Percentiles rank a stretch among this genome's conserved stretches.
Conservation (phyloP, 2,113 vertebrate genomes). For the Edolisoma coerulescens region DNA sequence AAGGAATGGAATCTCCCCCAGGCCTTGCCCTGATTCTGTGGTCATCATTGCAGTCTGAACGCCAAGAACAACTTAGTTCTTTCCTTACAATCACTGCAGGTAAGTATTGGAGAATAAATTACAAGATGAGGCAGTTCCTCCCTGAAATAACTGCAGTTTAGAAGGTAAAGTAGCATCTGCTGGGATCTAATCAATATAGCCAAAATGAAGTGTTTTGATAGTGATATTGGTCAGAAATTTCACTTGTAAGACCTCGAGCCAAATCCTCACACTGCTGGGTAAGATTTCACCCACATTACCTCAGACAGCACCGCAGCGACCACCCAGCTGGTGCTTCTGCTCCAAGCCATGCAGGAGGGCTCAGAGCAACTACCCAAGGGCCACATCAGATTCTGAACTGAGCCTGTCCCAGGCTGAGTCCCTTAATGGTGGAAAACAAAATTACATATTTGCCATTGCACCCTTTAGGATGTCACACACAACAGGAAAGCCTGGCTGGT, state of each 20-base stretch:
- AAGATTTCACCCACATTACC: not conserved
- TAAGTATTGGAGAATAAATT: not conserved
- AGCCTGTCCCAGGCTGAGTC: not conserved
- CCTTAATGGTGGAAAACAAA: not conserved
- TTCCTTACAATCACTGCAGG: not conserved
- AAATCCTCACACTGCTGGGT: not conserved
- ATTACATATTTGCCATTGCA: not conserved
- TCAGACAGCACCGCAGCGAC: not conserved
- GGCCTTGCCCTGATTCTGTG: not conserved
- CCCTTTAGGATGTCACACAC: not conserved
- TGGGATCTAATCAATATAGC: not conserved
- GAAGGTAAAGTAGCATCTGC: not conserved
- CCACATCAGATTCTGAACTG: accelerated
- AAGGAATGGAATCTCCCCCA: not conserved
- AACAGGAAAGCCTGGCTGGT: not conserved
- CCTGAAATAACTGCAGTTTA: not conserved
- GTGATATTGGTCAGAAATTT: not conserved
- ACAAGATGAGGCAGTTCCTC: not conserved
- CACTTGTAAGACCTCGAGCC: not conserved
- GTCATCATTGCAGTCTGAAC: not conserved
- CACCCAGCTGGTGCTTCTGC: not conserved
- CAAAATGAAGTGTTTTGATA: not conserved
- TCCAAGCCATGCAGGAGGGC: not conserved
- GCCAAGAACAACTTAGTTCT: not conserved
- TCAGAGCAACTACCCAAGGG: not conserved